Conservation (phyloP, 2,113 vertebrate genomes). For the Forbesichthys agassizii region DNA sequence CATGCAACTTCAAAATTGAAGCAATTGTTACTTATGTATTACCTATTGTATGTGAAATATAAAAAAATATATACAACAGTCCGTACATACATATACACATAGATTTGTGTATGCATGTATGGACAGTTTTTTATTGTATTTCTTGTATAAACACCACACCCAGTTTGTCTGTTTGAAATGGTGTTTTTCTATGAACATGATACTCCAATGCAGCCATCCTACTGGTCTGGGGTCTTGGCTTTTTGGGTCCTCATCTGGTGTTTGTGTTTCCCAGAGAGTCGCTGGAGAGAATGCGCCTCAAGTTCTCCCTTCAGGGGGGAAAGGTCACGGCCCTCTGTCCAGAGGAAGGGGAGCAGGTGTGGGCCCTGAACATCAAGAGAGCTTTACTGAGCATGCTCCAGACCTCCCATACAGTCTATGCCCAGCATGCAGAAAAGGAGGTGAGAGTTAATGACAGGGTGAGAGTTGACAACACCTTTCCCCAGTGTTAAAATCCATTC, state of each 20-base stretch:
- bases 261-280: conserved; percentile 77
- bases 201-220: conserved; percentile 54
- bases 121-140: background rate
- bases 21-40: background rate
- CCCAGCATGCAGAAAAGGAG: conserved; percentile 72
- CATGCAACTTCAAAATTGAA: background rate
- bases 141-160: background rate
- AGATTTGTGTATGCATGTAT: too few relatives aligned
- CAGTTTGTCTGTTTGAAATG: conserved; percentile 27
- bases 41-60: background rate
- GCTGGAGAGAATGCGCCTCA: conserved; percentile 80
- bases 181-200: conserved; percentile 61
- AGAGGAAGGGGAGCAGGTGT: conserved; percentile 76
- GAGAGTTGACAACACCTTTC: background rate
- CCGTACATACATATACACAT: background rate
- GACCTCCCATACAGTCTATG: conserved; percentile 54
- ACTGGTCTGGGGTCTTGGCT: conserved; percentile 39
- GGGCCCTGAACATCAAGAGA: conserved; percentile 87
- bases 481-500: too few relatives aligned
- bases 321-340: conserved; percentile 83
- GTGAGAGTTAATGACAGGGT: conserved; percentile 60
- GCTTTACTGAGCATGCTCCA: conserved; percentile 87
- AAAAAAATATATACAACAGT: too few relatives aligned
- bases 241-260: conserved; percentile 67
- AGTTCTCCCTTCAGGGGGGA: conserved; percentile 80